Evolutionary conservation across 2,113 vertebrate genomes (phyloP).

Genomic region (Sylvietta virens): DNA sequence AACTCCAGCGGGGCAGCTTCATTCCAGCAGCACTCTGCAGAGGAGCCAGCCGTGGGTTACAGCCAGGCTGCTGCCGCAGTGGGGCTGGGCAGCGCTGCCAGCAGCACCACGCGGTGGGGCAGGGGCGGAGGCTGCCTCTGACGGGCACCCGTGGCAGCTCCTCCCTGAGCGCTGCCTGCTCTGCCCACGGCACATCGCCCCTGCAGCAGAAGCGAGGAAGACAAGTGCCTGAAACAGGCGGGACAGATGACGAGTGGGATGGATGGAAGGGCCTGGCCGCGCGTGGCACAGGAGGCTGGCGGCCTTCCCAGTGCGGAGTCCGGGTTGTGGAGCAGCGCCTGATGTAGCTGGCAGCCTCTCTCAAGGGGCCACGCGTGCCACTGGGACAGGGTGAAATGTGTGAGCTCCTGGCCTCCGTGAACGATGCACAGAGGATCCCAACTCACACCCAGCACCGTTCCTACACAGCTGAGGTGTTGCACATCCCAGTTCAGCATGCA

Average conservation of each 20-base stretch:
- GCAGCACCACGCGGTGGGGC: not conserved
- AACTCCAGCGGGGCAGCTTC: rapidly evolving
- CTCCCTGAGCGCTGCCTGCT: rapidly evolving
- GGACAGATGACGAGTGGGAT: not conserved
- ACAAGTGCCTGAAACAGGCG: not conserved
- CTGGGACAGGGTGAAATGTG: not conserved
- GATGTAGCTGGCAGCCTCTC: not conserved
- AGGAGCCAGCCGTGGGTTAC: rapidly evolving
- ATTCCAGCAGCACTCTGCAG: not conserved
- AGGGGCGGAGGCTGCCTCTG: not conserved
- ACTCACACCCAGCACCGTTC: rapidly evolving
- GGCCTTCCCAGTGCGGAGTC: not conserved
- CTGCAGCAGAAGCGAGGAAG: not conserved
- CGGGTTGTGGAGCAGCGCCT: not conserved
- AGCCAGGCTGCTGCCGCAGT: not conserved
- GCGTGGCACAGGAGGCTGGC: not conserved
- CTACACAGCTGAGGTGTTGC: not conserved
- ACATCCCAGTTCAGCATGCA: not conserved
- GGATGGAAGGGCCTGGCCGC: not conserved
- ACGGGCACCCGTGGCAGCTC: not conserved
- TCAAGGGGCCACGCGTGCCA: not conserved
- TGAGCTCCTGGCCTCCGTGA: not conserved
- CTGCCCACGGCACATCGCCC: not conserved
- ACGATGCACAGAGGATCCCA: not conserved
- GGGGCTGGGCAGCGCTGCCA: not conserved